A percentile compares a stretch with the other conserved stretches of the same genome.
These are phyloP conservation scores for Maconellicoccus hirsutus DNA, from an alignment of 1,140 invertebrate genomes.

Conservation along the genomic window DNA sequence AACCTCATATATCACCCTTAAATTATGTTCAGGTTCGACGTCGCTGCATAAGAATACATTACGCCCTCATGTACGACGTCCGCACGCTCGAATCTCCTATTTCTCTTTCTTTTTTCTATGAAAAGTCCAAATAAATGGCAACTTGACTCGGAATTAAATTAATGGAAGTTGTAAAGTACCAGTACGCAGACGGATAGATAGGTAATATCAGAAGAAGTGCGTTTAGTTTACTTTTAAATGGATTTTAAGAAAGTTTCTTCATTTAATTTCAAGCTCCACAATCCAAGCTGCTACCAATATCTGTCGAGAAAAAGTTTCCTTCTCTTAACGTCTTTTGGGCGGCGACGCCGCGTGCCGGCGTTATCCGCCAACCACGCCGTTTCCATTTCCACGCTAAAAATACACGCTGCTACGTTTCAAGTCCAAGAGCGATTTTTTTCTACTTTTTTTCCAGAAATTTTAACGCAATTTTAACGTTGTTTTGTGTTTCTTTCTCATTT, in stretches of 20 bases:
- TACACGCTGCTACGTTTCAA: too few species aligned
- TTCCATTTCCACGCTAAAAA: not conserved
- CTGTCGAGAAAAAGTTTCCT: not conserved
- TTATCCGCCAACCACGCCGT: too few species aligned
- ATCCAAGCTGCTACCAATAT: conserved; percentile 2
- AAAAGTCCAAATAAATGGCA: not conserved
- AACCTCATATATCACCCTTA: too few species aligned
- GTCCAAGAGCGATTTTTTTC: too few species aligned
- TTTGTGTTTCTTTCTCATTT: too few species aligned
- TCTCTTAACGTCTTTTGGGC: conserved; percentile 3
- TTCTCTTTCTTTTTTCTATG: too few species aligned
- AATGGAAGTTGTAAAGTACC: conserved; percentile 3
- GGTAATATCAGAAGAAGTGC: conserved; percentile 8
- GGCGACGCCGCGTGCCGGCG: not conserved
- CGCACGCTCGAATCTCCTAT: too few species aligned
- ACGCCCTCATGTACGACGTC: too few species aligned
- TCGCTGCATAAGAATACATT: too few species aligned
- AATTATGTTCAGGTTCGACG: too few species aligned
- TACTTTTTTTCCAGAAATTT: too few species aligned
- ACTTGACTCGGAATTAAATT: conserved; percentile 9
- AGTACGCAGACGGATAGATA: not conserved
- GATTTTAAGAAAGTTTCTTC: conserved; percentile 4
- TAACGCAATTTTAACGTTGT: too few species aligned
- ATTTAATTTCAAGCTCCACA: not conserved
- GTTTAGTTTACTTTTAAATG: conserved; percentile 9